Conservation (phyloP, 2,888 invertebrate species). For the Rhodophaea formosa region DNA sequence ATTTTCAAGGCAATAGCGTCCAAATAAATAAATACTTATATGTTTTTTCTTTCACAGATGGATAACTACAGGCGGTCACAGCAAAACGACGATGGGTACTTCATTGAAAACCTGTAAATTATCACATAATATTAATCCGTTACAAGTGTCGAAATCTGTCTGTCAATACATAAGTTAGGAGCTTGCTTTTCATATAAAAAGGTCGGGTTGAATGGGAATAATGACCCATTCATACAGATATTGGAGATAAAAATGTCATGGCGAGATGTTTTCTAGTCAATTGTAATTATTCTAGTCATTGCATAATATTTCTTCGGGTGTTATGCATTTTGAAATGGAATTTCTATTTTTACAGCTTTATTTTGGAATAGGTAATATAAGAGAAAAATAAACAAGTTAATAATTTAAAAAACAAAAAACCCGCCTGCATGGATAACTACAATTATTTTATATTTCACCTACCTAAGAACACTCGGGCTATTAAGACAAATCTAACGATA, state of each 20-base stretch:
- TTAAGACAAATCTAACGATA: no score
- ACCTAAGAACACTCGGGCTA: no score
- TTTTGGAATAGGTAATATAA: no score
- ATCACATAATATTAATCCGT: constrained; percentile 13
- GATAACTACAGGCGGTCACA: constrained; percentile 71
- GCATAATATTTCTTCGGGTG: no score
- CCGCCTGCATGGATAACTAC: no score
- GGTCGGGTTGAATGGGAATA: not conserved
- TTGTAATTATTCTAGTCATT: not conserved
- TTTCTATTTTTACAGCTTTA: no score
- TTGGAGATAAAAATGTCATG: not conserved
- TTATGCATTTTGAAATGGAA: no score
- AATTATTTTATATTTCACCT: no score
- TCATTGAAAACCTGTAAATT: constrained; percentile 59
- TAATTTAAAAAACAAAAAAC: no score
- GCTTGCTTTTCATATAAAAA: constrained; percentile 22
- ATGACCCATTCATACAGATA: not conserved
- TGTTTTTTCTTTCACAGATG: constrained; percentile 49
- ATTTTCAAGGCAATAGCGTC: no score
- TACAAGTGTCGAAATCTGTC: constrained; percentile 14
- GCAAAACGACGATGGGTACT: constrained; percentile 61
- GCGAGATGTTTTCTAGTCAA: not conserved
- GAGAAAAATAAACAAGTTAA: no score
- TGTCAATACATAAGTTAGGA: constrained; percentile 20
- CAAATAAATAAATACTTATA: no score